A percentile compares a stretch with the other conserved stretches of the same genome.
Evolutionary conservation across 2,888 invertebrate species (phyloP).

Genomic region (Nyleta sp.): DNA sequence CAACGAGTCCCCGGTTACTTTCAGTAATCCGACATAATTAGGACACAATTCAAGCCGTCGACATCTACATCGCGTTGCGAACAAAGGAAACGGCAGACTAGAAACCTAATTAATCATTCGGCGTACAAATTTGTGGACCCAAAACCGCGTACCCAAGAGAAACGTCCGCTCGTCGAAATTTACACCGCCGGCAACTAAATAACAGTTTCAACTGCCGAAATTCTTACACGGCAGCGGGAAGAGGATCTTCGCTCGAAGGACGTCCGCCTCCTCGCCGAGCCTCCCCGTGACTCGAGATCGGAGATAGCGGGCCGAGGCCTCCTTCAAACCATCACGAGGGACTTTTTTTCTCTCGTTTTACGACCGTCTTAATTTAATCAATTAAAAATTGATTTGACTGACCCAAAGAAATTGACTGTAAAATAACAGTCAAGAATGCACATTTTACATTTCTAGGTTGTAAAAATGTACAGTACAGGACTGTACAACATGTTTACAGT

Average conservation of each 20-base stretch:
- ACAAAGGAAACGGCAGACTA: conserved; percentile 37
- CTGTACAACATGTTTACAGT: too few species aligned
- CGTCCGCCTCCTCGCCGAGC: conserved; percentile 60
- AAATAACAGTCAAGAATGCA: too few species aligned
- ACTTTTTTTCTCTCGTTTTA: conserved; percentile 1
- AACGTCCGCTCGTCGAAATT: conserved; percentile 56
- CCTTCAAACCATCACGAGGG: conserved; percentile 18
- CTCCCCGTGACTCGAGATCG: conserved; percentile 63
- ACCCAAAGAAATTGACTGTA: too few species aligned
- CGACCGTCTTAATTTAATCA: conserved; percentile 19
- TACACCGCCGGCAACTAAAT: conserved; percentile 53
- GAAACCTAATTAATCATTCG: conserved; percentile 52
- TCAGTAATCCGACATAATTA: conserved; percentile 21
- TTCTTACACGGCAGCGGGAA: conserved; percentile 66
- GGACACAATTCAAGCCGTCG: conserved; percentile 38
- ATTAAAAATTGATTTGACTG: conserved; percentile 45
- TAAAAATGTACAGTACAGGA: too few species aligned
- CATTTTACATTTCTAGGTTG: too few species aligned
- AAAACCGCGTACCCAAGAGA: conserved; percentile 54
- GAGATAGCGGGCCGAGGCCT: conserved; percentile 52
- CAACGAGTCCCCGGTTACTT: too few species aligned
- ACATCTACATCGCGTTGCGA: conserved; percentile 26
- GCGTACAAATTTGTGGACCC: conserved; percentile 50
- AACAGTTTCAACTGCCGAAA: conserved; percentile 63
- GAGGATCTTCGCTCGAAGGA: conserved; percentile 68